These are phyloP conservation scores for Oceanites oceanicus DNA, from an alignment of 2,113 vertebrate genomes.

Conservation along the genomic window DNA sequence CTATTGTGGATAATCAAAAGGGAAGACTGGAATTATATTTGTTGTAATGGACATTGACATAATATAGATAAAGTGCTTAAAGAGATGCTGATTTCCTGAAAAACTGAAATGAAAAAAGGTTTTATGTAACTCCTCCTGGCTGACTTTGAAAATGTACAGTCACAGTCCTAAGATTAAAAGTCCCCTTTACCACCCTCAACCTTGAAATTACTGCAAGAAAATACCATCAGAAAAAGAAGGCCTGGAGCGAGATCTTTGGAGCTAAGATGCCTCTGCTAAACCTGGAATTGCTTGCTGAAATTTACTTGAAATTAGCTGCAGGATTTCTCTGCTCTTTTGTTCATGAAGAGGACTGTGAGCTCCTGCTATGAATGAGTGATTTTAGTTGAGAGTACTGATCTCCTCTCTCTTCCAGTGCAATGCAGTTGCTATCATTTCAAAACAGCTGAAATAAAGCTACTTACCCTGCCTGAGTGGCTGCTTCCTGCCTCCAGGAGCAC, in stretches of 20 bases:
- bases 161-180: not conserved
- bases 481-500: not conserved
- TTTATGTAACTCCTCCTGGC: not conserved
- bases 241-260: not conserved
- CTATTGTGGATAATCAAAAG: not conserved
- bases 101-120: not conserved
- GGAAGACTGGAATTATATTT: not conserved
- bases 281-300: not conserved
- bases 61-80: not conserved
- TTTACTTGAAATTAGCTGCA: not conserved
- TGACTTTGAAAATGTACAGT: not conserved
- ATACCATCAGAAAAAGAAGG: not conserved
- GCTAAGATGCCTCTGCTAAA: not conserved
- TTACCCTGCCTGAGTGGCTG: not conserved
- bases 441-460: not conserved
- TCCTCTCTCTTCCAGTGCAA: not conserved
- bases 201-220: not conserved
- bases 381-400: not conserved
- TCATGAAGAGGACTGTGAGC: not conserved
- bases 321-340: not conserved
- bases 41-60: not conserved
- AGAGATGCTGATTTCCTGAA: not conserved
- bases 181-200: not conserved
- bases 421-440: not conserved
- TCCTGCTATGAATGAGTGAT: not conserved